Evolutionary conservation across 2,888 invertebrate species (phyloP).

Genomic region (Cantharis rufa): DNA sequence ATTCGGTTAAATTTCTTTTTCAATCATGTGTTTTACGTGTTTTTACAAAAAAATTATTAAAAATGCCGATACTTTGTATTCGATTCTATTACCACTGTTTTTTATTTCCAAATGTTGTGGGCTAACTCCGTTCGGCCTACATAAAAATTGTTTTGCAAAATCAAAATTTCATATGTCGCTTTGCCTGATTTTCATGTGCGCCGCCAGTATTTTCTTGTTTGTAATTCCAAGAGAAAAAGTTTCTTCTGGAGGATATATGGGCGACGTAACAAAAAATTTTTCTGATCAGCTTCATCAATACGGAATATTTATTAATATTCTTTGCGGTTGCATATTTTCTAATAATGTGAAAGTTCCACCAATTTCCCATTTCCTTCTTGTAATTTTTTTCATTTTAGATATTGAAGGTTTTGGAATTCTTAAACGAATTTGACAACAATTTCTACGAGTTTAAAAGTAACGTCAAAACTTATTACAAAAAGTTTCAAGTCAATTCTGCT

Average conservation of each 20-base stretch:
- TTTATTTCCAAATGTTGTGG: neutral
- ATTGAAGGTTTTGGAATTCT: neutral
- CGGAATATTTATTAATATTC: neutral
- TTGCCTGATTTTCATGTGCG: neutral
- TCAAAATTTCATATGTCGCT: neutral
- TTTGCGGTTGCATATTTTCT: neutral
- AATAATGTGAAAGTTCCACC: neutral
- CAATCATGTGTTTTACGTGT: neutral
- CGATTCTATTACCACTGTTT: neutral
- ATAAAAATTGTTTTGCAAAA: neutral
- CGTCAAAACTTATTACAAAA: neutral
- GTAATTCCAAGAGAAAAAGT: neutral
- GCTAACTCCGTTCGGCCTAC: neutral
- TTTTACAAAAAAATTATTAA: neutral
- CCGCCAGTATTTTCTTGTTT: neutral
- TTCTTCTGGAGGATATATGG: neutral
- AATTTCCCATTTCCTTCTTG: neutral
- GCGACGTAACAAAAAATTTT: neutral
- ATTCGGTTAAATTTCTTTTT: neutral
- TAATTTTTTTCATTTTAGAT: neutral
- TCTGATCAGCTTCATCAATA: neutral
- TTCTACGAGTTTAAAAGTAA: neutral
- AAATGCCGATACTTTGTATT: neutral
- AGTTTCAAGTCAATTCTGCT: neutral
- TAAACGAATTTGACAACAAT: neutral